A percentile compares a stretch with the other conserved stretches of the same genome.
phyloP scores from a whole-genome alignment of 1,140 invertebrate genomes.

The Limonius californicus region DNA sequence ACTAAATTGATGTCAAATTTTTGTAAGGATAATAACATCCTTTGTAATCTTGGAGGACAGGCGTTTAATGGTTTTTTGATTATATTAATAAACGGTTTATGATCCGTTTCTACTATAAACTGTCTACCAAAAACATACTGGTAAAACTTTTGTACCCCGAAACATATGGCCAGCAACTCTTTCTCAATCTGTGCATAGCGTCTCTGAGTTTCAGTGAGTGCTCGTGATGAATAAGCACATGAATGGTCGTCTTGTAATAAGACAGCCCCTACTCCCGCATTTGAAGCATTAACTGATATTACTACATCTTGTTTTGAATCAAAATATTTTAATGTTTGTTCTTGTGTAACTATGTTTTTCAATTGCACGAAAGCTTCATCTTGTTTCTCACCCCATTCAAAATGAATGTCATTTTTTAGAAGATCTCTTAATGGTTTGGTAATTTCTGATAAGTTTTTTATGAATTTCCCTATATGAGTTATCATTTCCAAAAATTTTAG shows the following conservation, averaged over 20 bases:
- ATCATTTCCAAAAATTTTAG: constrained; percentile 38
- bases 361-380: constrained; percentile 21
- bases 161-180: constrained; percentile 41
- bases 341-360: constrained; percentile 33
- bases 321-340: constrained; percentile 37
- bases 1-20: constrained; percentile 28
- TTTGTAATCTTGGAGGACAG: constrained; percentile 26
- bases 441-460: constrained; percentile 34
- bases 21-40: constrained; percentile 28
- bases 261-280: constrained; percentile 40
- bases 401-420: constrained; percentile 27
- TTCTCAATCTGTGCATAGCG: constrained; percentile 47
- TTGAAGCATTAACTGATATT: constrained; percentile 42
- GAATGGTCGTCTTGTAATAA: neutral
- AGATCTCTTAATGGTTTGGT: constrained; percentile 30
- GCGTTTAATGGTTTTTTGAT: constrained; percentile 28
- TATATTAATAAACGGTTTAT: constrained; percentile 33
- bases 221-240: constrained; percentile 1
- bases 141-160: constrained; percentile 21
- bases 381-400: constrained; percentile 15
- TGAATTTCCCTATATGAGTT: constrained; percentile 36
- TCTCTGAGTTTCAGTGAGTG: constrained; percentile 29
- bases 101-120: constrained; percentile 28
- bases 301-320: constrained; percentile 30
- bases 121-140: constrained; percentile 30